Conservation (phyloP, 2,888 invertebrate genomes). For the Agonum fuliginosum region DNA sequence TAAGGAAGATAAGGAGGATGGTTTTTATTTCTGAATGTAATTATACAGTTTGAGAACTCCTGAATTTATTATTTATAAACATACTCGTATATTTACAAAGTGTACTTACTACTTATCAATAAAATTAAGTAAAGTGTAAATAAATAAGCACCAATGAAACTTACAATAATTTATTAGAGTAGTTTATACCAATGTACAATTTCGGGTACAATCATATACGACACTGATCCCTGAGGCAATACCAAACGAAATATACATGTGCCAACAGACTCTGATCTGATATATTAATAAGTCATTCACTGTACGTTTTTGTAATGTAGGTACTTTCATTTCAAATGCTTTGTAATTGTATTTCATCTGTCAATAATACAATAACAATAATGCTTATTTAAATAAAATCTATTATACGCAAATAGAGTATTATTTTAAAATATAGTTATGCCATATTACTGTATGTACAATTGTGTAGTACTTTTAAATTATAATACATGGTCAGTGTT, state of each 20-base stretch:
- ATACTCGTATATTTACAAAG: background rate
- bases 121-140: slow-evolving; percentile 15
- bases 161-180: slow-evolving; percentile 60
- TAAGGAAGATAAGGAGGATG: too few relatives aligned
- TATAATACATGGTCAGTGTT: slow-evolving; percentile 20
- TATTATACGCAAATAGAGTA: slow-evolving; percentile 46
- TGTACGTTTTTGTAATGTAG: slow-evolving; percentile 36
- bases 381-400: slow-evolving; percentile 54
- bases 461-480: background rate
- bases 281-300: slow-evolving; percentile 44
- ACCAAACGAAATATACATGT: slow-evolving; percentile 50
- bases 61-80: background rate
- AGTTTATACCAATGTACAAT: slow-evolving; percentile 58
- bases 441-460: slow-evolving; percentile 5
- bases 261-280: slow-evolving; percentile 45
- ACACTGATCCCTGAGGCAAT: slow-evolving; percentile 59
- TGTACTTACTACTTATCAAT: slow-evolving; percentile 18
- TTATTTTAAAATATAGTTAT: slow-evolving; percentile 41
- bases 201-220: slow-evolving; percentile 54
- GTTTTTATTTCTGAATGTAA: background rate
- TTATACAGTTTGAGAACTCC: background rate
- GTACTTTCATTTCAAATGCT: slow-evolving; percentile 33
- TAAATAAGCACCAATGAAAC: slow-evolving; percentile 46
- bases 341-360: slow-evolving; percentile 22
- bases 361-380: slow-evolving; percentile 41